These are phyloP conservation scores for Oreochromis aureus DNA, from an alignment of 2,113 vertebrate genomes.

Conservation along the genomic window DNA sequence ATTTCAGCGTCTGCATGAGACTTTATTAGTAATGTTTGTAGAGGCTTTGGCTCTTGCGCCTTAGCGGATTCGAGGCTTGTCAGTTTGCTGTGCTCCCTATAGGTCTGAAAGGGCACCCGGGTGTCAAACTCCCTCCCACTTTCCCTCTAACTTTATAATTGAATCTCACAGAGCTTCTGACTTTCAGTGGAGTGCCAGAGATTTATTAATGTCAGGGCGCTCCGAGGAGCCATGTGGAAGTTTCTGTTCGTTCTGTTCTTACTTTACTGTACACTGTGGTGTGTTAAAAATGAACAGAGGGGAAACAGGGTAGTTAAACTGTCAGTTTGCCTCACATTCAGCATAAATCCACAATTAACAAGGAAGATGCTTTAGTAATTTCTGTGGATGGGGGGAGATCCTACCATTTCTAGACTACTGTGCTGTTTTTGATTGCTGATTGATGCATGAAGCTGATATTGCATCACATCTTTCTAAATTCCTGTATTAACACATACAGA, in stretches of 20 bases:
- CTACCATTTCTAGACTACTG: not conserved
- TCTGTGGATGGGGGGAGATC: not conserved
- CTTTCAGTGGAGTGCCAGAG: constrained; percentile 27
- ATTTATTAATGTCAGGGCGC: constrained; percentile 44
- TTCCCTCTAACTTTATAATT: constrained; percentile 34
- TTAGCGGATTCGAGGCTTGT: constrained; percentile 26
- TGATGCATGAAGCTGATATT: not conserved
- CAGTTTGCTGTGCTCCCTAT: not conserved
- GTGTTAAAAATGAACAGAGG: constrained; percentile 30
- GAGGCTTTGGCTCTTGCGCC: constrained; percentile 31
- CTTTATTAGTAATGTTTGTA: constrained; percentile 54
- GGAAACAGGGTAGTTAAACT: constrained; percentile 31
- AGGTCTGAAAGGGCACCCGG: constrained; percentile 29
- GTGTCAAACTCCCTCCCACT: constrained; percentile 31
- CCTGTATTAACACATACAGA: not conserved
- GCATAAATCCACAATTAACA: constrained; percentile 42
- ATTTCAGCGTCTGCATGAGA: constrained; percentile 48
- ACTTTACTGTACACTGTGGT: constrained; percentile 41
- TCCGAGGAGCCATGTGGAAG: constrained; percentile 33
- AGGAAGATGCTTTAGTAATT: constrained; percentile 17
- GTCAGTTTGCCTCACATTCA: constrained; percentile 26
- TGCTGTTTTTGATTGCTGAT: not conserved
- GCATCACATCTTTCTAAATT: not conserved
- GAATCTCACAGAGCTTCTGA: constrained; percentile 40
- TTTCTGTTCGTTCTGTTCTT: constrained; percentile 32